phyloP scores from a whole-genome alignment of 2,888 invertebrate genomes.

The Chironomus tentans region DNA sequence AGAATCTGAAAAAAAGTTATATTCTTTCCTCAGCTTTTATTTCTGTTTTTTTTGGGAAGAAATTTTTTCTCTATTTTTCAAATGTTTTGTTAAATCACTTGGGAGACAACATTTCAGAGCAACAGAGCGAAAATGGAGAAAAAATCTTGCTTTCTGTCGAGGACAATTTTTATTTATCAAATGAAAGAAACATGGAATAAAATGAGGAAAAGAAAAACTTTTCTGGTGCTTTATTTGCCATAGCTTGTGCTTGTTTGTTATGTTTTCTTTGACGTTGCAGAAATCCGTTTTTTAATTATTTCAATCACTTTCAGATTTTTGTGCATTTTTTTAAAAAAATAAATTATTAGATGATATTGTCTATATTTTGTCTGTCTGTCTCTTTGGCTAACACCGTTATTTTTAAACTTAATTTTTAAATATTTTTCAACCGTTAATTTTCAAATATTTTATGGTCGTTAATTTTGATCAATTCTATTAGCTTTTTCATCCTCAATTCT shows the following conservation, averaged over 20 bases:
- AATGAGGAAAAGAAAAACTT: no score
- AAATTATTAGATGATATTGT: no score
- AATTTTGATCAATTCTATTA: no score
- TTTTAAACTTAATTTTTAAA: no score
- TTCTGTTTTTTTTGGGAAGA: no score
- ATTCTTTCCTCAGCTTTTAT: not conserved
- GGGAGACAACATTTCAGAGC: not conserved
- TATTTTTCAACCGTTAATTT: no score
- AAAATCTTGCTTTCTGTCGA: not conserved
- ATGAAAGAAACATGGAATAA: no score
- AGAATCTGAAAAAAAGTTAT: constrained; percentile 3
- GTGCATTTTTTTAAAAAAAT: not conserved
- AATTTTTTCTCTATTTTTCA: not conserved
- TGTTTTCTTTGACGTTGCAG: constrained; percentile 7
- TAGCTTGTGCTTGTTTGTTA: not conserved
- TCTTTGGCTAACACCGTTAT: no score
- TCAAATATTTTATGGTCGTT: no score
- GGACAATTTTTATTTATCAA: not conserved
- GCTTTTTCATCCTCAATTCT: no score
- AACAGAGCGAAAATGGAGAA: not conserved
- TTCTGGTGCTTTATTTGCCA: not conserved
- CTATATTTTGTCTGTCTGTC: no score
- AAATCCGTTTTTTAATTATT: constrained; percentile 21
- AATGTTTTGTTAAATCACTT: not conserved
- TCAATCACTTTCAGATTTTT: constrained; percentile 2